phyloP scores from a whole-genome alignment of 2,888 invertebrate genomes.

The Drosophila mimica region DNA sequence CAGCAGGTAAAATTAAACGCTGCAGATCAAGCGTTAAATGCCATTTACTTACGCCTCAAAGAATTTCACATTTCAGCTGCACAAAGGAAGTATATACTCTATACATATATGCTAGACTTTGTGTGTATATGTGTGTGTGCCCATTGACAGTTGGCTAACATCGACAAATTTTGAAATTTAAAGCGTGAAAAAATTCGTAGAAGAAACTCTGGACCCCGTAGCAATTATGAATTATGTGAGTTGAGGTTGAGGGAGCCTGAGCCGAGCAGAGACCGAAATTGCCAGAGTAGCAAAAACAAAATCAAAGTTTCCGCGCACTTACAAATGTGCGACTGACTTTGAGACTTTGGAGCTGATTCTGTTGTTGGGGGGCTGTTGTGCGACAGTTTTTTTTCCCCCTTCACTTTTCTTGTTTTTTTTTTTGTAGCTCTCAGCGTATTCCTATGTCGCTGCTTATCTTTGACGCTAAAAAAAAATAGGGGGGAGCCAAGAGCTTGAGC shows the following conservation, averaged over 20 bases:
- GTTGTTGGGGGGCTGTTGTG: slow-evolving; percentile 24
- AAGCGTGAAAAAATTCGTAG: slow-evolving; percentile 74
- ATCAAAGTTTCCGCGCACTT: slow-evolving; percentile 45
- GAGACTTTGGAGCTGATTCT: slow-evolving; percentile 20
- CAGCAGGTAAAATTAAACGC: slow-evolving; percentile 72
- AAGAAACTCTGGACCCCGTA: slow-evolving; percentile 40
- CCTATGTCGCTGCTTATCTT: slow-evolving; percentile 59
- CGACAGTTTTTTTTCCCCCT: slow-evolving; percentile 39
- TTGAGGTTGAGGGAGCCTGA: neutral
- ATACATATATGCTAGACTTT: slow-evolving; percentile 9
- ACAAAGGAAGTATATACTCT: slow-evolving; percentile 1
- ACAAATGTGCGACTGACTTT: slow-evolving; percentile 1
- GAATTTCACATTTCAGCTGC: slow-evolving; percentile 51
- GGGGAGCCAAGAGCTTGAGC: slow-evolving; percentile 31
- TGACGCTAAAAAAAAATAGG: slow-evolving; percentile 20
- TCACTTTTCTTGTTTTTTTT: neutral
- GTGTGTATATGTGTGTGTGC: slow-evolving; percentile 16
- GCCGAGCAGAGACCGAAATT: slow-evolving; percentile 36
- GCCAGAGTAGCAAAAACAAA: slow-evolving; percentile 70
- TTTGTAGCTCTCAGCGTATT: slow-evolving; percentile 58
- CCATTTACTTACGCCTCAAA: slow-evolving; percentile 82
- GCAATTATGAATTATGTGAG: slow-evolving; percentile 48
- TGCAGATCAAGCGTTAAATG: slow-evolving; percentile 83
- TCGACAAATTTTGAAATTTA: slow-evolving; percentile 74
- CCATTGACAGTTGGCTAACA: slow-evolving; percentile 72